A percentile compares a stretch with the other conserved stretches of the same genome.
Evolutionary conservation across 2,888 invertebrate genomes (phyloP).

Genomic region (Chironomus riparius): DNA sequence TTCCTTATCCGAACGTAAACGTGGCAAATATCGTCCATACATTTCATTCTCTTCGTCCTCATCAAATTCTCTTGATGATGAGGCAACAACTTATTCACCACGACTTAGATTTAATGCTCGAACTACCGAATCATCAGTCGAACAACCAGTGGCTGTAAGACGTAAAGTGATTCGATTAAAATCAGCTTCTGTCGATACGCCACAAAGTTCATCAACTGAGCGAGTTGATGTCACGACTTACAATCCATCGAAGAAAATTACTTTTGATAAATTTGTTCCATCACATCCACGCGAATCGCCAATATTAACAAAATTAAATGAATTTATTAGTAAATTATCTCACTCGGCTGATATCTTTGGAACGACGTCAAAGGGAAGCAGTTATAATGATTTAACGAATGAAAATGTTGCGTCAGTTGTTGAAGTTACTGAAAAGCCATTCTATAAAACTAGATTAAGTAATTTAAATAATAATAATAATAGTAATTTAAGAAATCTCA

Average conservation of each 20-base stretch:
- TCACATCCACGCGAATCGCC: neutral
- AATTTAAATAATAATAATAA: constrained; percentile 20
- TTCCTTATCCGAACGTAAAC: constrained; percentile 29
- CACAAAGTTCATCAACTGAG: neutral
- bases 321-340: constrained; percentile 9
- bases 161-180: constrained; percentile 14
- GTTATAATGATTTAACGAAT: constrained; percentile 2
- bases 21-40: constrained; percentile 39
- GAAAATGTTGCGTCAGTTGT: neutral
- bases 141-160: neutral
- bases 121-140: neutral
- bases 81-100: constrained; percentile 40
- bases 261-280: constrained; percentile 2
- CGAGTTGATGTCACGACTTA: constrained; percentile 5
- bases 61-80: constrained; percentile 34
- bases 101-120: constrained; percentile 33
- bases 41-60: constrained; percentile 34
- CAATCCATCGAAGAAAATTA: neutral
- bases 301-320: neutral
- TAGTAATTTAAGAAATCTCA: constrained; percentile 12
- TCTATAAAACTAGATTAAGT: constrained; percentile 16
- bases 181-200: neutral
- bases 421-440: constrained; percentile 14
- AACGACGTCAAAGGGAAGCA: neutral
- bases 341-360: neutral